These are phyloP conservation scores for Drosophila pachea DNA, from an alignment of 1,140 invertebrate species.

Conservation along the genomic window DNA sequence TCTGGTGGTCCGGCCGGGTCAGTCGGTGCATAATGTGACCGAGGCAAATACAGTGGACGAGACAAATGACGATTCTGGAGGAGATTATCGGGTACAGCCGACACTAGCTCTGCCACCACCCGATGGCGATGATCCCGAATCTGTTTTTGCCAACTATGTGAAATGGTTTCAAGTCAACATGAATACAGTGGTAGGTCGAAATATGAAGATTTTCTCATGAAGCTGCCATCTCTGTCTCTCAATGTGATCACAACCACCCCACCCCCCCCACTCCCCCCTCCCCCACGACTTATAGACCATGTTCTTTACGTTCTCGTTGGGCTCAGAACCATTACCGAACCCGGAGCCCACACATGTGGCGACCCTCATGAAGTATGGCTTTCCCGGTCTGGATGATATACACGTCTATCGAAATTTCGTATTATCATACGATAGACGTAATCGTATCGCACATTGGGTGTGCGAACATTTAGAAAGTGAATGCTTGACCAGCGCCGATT, in stretches of 20 bases:
- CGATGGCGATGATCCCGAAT: background rate
- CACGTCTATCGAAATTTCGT: constrained; percentile 94
- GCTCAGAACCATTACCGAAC: background rate
- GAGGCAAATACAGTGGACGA: background rate
- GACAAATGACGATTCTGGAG: background rate
- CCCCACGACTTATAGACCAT: constrained; percentile 25
- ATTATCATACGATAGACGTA: constrained; percentile 94
- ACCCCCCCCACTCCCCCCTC: background rate
- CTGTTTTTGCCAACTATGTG: constrained; percentile 26
- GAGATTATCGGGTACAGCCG: background rate
- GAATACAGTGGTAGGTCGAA: constrained; percentile 27
- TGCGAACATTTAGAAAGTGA: constrained; percentile 93
- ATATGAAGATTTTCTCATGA: too few species aligned
- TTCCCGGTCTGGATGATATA: constrained; percentile 92
- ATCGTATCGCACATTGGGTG: constrained; percentile 95
- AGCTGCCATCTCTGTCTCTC: too few species aligned
- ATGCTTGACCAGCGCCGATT: constrained; percentile 81
- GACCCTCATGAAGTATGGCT: constrained; percentile 95
- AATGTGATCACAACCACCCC: background rate
- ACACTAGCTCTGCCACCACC: background rate
- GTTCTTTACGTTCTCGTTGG: constrained; percentile 42
- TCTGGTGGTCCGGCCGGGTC: constrained; percentile 2
- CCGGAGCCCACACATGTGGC: constrained; percentile 77
- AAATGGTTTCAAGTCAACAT: constrained; percentile 34
- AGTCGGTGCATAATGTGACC: background rate